Percentiles rank a stretch among this genome's conserved stretches.
phyloP scores from a whole-genome alignment of 2,888 invertebrate genomes.

The Aphrophora alni region DNA sequence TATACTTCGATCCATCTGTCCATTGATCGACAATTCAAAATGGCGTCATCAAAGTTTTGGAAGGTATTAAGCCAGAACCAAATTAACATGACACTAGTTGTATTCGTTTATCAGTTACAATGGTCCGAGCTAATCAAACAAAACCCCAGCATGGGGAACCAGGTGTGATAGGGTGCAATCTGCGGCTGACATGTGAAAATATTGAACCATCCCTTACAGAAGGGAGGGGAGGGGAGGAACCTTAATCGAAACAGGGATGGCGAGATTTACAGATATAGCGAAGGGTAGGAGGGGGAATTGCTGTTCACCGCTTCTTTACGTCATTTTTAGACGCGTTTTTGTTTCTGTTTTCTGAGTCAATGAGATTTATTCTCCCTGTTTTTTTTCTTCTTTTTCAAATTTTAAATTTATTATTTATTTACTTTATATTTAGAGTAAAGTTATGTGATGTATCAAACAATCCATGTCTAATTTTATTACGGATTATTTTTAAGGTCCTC shows the following conservation, averaged over 20 bases:
- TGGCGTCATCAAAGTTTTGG: background rate
- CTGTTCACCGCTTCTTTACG: no score
- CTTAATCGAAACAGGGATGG: background rate
- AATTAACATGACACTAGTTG: background rate
- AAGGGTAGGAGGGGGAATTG: no score
- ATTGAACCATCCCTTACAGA: background rate
- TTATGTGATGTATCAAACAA: no score
- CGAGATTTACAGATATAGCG: background rate
- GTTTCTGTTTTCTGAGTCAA: no score
- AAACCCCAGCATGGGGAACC: background rate
- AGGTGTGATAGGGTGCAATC: background rate
- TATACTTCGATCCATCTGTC: background rate
- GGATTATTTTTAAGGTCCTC: no score
- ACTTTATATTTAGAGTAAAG: no score
- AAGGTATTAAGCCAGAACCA: background rate
- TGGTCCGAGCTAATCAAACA: background rate
- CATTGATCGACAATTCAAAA: background rate
- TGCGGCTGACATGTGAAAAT: background rate
- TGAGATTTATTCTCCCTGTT: no score
- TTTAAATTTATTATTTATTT: no score
- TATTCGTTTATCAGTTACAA: background rate
- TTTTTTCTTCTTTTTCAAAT: no score
- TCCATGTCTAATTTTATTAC: no score
- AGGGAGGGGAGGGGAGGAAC: background rate
- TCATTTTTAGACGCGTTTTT: no score